Conservation (phyloP, 2,888 invertebrate genomes). For the Nomada fucata region DNA sequence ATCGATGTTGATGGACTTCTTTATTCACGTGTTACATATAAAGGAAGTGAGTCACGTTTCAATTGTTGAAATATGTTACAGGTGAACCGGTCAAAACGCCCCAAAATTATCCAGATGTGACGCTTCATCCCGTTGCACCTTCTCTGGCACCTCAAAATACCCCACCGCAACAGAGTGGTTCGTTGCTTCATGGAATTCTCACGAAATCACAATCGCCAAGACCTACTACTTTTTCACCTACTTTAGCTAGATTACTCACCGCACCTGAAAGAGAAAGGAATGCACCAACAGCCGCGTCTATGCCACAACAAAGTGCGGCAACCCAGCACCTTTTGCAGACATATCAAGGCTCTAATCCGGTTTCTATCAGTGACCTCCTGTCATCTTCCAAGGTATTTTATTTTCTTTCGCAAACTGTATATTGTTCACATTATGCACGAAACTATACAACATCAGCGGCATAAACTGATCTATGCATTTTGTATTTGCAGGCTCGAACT, state of each 20-base stretch:
- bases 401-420: slow-evolving; percentile 4
- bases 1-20: too few species aligned
- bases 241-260: slow-evolving; percentile 91
- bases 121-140: slow-evolving; percentile 89
- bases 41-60: not conserved
- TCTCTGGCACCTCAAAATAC: slow-evolving; percentile 79
- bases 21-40: too few species aligned
- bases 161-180: slow-evolving; percentile 86
- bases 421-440: not conserved
- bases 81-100: slow-evolving; percentile 85
- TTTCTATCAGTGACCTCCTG: slow-evolving; percentile 85
- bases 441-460: not conserved
- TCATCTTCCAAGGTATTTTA: slow-evolving; percentile 84
- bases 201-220: slow-evolving; percentile 87
- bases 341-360: slow-evolving; percentile 81
- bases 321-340: slow-evolving; percentile 81
- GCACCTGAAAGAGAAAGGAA: slow-evolving; percentile 85
- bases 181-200: slow-evolving; percentile 91
- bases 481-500: slow-evolving; percentile 85
- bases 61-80: slow-evolving; percentile 55
- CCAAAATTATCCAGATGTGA: slow-evolving; percentile 92
- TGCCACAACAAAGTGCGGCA: slow-evolving; percentile 75
- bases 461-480: slow-evolving; percentile 3
- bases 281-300: slow-evolving; percentile 75
- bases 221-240: slow-evolving; percentile 91